Evolutionary conservation across 1,140 invertebrate genomes (phyloP), one percentile per base, ranked within the genome.

Genomic region (Lamellibrachia luymesi): DNA sequence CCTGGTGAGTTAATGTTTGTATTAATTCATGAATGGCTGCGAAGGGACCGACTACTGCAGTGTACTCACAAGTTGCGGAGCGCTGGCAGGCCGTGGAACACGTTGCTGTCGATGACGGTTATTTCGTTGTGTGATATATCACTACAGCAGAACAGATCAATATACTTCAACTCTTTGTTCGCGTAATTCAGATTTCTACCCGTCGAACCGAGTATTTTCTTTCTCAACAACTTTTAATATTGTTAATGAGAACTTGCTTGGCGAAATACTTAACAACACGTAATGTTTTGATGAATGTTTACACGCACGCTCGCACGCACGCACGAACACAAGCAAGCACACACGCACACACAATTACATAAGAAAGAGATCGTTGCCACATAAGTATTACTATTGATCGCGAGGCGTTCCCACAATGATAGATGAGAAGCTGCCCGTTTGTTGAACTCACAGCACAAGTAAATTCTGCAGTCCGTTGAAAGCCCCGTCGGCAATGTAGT

Each of bases 31-130:
- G 38, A 38, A 38, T 38, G 38, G 13, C 25, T 22, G 64, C 64
- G 49, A 91, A 25, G 89, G n/a, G 80, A 2, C 89, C 38, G 90
- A 92, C 90, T 80, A 0, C 27, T 51, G 38, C 49, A 13, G 52
- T 51, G 51, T 94, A 96, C 96, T 96, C 94, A 97, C 96, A 97
- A 91, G 90, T 94, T 95, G 90, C 95, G 94, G 7, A 97, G 94
- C 51, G 93, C 94, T 2, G 94, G 93, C 49, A 95, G 93, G 64
- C 95, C 96, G 8, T 95, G 93, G 93, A 97, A 96, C 38, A 96
- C 96, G 93, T 96, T 95, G 8, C 94, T 92, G 52, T 95, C 95
- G 13, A 96, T 94, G 2, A 94, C 93, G 92, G 94, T 93, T 38
- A 96, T 95, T 10, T 90, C 89, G 93, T 96, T 96, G 52, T 95